phyloP scores from a whole-genome alignment of 2,888 invertebrate species.

The Hydrotaea cyrtoneurina region DNA sequence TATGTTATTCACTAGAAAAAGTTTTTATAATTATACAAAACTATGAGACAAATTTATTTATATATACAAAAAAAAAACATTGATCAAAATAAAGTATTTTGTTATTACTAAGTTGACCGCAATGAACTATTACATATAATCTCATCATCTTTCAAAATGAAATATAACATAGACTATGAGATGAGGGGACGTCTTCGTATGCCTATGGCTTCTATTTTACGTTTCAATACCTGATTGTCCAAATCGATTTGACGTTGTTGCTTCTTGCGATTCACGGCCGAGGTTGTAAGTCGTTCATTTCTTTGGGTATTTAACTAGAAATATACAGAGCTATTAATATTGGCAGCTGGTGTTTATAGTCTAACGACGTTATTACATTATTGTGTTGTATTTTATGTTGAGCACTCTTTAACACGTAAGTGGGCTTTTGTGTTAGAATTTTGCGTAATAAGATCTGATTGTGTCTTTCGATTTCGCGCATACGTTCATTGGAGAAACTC shows the following conservation, averaged over 20 bases:
- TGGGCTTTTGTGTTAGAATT: constrained; percentile 82
- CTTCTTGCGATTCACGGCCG: constrained; percentile 82
- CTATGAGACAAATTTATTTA: background rate
- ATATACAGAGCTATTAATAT: constrained; percentile 2
- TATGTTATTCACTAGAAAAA: too few species aligned
- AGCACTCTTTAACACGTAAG: constrained; percentile 63
- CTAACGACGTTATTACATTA: constrained; percentile 55
- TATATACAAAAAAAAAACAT: constrained; percentile 22
- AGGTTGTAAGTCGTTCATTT: constrained; percentile 72
- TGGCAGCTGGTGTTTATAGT: background rate
- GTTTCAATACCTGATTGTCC: constrained; percentile 82
- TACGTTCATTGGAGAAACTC: constrained; percentile 83
- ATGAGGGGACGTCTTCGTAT: constrained; percentile 56
- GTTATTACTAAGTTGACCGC: constrained; percentile 31
- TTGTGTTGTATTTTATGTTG: constrained; percentile 47
- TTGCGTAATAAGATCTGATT: constrained; percentile 83
- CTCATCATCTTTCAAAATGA: background rate
- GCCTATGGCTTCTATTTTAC: constrained; percentile 78
- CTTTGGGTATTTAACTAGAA: constrained; percentile 70
- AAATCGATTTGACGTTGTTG: constrained; percentile 83
- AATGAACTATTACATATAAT: background rate
- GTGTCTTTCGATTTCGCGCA: constrained; percentile 84
- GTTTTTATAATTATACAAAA: too few species aligned
- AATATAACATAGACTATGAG: constrained; percentile 19
- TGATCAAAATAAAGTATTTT: constrained; percentile 55